A percentile compares a stretch with the other conserved stretches of the same genome.
phyloP scores from a whole-genome alignment of 2,888 invertebrate species.

The Apodemia zela region DNA sequence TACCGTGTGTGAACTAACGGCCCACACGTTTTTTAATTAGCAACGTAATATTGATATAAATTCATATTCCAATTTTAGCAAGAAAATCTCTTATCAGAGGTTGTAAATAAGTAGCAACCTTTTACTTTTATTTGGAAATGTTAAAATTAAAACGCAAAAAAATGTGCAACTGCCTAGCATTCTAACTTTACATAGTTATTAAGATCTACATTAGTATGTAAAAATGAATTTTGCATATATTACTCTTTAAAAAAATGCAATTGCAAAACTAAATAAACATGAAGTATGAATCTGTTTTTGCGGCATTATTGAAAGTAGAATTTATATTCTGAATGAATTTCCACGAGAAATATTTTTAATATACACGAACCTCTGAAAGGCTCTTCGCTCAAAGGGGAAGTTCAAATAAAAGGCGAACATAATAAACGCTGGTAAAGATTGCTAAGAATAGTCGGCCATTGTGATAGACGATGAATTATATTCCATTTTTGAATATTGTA shows the following conservation, averaged over 20 bases:
- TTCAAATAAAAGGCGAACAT: conserved; percentile 47
- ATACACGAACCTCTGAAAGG: conserved; percentile 45
- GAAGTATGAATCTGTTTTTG: conserved; percentile 16
- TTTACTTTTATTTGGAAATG: too few species aligned
- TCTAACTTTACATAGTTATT: too few species aligned
- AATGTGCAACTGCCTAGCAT: too few species aligned
- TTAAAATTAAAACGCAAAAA: too few species aligned
- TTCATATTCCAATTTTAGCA: too few species aligned
- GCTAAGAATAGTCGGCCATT: conserved; percentile 25
- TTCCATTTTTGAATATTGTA: not conserved
- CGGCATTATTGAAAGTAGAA: conserved; percentile 30
- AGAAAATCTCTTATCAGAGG: too few species aligned
- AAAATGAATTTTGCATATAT: not conserved
- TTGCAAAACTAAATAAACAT: not conserved
- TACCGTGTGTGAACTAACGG: too few species aligned
- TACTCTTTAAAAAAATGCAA: not conserved
- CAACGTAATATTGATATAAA: too few species aligned
- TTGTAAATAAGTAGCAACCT: too few species aligned
- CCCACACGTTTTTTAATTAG: too few species aligned
- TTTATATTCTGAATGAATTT: conserved; percentile 33
- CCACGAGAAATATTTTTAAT: conserved; percentile 51
- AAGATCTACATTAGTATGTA: not conserved
- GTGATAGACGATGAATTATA: conserved; percentile 3
- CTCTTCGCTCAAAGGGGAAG: conserved; percentile 46
- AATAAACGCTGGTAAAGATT: conserved; percentile 43